phyloP scores from a whole-genome alignment of 2,113 vertebrate species.

The Rousettus leschenaultii region DNA sequence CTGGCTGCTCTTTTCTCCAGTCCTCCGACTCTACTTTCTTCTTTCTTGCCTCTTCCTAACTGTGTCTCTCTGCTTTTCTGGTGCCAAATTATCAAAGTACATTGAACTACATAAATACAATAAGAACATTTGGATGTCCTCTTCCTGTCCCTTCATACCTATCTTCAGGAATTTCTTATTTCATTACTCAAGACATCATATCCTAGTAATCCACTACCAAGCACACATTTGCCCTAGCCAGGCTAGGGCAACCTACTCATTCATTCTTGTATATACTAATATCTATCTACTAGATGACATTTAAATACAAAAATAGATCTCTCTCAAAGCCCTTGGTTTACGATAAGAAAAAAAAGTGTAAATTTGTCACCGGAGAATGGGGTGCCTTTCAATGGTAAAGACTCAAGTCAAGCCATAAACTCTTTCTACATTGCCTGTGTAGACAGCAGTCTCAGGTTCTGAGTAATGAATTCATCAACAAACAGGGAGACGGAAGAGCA shows the following conservation, averaged over 20 bases:
- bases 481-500: background rate
- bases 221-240: background rate
- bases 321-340: background rate
- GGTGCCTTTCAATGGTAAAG: background rate
- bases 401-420: background rate
- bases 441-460: background rate
- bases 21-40: background rate
- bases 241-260: background rate
- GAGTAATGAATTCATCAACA: background rate
- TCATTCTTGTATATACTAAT: background rate
- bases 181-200: background rate
- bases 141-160: background rate
- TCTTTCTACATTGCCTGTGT: background rate
- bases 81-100: background rate
- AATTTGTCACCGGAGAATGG: background rate
- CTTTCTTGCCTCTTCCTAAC: background rate
- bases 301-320: background rate
- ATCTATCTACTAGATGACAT: background rate
- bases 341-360: background rate
- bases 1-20: background rate
- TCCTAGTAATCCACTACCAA: background rate
- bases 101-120: background rate
- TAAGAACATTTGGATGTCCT: background rate
- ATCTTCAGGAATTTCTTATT: slow-evolving; percentile 31
- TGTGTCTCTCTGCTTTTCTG: slow-evolving; percentile 52